Base-by-base conservation (phyloP, 1,140 invertebrate species). In the Cotesia vestalis region DNA sequence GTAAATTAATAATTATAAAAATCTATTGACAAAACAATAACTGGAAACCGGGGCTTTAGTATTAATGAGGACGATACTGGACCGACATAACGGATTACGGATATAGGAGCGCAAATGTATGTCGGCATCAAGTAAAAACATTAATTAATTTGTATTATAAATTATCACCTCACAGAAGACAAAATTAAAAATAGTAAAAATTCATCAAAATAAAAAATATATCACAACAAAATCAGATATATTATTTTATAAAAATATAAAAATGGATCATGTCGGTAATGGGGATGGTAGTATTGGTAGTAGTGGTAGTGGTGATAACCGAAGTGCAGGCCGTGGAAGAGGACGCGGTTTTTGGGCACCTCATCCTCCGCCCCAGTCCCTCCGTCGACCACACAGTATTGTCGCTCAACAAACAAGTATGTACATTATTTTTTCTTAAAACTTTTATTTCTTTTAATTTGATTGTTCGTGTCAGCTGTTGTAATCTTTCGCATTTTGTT, bases 51-150 rank as follows among this genome's bases (percentile, higher is more conserved):
- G 62, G 38, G 27, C 1, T 4, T 20, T 12, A 9, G 8, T 34
- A 38, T 11, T 8, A 38, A 17, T n/a, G 8, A 40, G 3, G 11
- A 5, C 69, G 61, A 20, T 20, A 64, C 34, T 71, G 61, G 46
- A n/a, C 69, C 61, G 69, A 71, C 61, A 71, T 71, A 71, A 71
- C 69, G 69, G 61, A 71, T 35, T 17, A 36, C 9, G 61, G 20
- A 40, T 40, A n/a, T n/a, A 34, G 46, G 11, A 69, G 20, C 61
- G 69, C 46, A 61, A 71, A 71, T 71, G 38, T 71, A 46, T 69
- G 67, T 71, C 61, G 69, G 69, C 69, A 71, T 71, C 36, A 61
- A 64, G 61, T 40, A 64, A 14, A 53, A 34, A 36, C 14, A 46
- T 14, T 46, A 51, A 59, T 55, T 53, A 55, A 55, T 62, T 17